Evolutionary conservation across 2,113 vertebrate species (phyloP).

Genomic region (Bos taurus): ARS-UCD2.0 NC_037345.1:11234001-11234500

Average conservation of each 20-base stretch:
- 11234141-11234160: neutral
- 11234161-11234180: neutral
- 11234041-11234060: neutral
- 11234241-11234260: neutral
- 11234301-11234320: neutral
- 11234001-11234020: neutral
- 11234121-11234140: neutral
- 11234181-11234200: neutral
- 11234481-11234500: neutral
- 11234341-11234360: neutral
- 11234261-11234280: rapidly evolving
- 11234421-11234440: neutral
- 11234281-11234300: neutral
- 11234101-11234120: too few relatives aligned
- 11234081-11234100: neutral
- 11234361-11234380: neutral
- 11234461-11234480: neutral
- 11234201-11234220: neutral
- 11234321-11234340: neutral
- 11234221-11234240: neutral
- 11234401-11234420: neutral
- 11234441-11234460: neutral
- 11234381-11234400: neutral
- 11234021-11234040: neutral
- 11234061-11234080: neutral